Base-by-base conservation (phyloP, 2,888 invertebrate genomes). In the Lepidonotus clava region DNA sequence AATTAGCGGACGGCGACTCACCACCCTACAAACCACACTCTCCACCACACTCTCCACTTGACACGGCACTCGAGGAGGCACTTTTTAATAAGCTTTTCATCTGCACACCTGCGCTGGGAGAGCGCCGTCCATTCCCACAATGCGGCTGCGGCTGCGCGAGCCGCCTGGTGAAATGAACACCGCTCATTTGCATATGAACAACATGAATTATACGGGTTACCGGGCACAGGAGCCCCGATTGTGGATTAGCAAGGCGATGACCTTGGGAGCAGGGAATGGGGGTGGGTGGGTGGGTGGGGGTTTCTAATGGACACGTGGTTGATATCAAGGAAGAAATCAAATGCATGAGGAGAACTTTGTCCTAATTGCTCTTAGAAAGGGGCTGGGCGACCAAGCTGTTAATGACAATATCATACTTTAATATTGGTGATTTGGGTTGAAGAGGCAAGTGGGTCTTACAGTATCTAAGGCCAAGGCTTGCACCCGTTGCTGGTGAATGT, bases 31-130 rank as follows among this genome's bases (percentile, higher is more conserved):
- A 46, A 46, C 61, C 61, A n/a, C 61, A 28, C 61, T 61, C 61
- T 61, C 61, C 61, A 46, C 61, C 61, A n/a, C 61, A 28, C 61
- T 61, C 61, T 61, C 61, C 61, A 61, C 61, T 61, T 61, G 61
- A 61, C 61, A 61, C 61, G 24, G 61, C 61, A 32, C 28, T 61
- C 61, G 61, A 61, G 61, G 24, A 32, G 2, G 28, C n/a, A 24
- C 61, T 8, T 28, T 61, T 61, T 61, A 28, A 61, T 61, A 61
- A 61, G 61, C 24, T 24, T 61, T 61, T 61, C 61, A 61, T 61
- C 61, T n/a, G 11, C 61, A 4, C 61, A 61, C 24, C 61, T 61
- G 61, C 28, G 61, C 4, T 61, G 24, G 61, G 61, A 61, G 61
- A 61, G 61, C 24, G 24, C 0, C 28, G 61, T 24, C 61, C 4